Percentiles rank a stretch among this genome's conserved stretches.
phyloP scores from a whole-genome alignment of 2,888 invertebrate species.

The Heterodera filipjevi region DNA sequence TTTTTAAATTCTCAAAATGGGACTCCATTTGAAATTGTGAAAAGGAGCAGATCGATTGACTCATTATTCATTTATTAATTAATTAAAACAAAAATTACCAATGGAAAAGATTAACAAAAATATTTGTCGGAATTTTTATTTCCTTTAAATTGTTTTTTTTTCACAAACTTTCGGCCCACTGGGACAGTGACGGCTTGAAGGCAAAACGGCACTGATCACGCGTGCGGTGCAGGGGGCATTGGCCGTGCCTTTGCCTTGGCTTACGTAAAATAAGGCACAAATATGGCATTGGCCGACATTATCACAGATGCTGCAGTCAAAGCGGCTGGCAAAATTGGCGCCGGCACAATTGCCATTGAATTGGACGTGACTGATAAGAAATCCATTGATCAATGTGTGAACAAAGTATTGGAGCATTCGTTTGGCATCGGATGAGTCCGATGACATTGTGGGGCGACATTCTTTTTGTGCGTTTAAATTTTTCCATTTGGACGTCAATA shows the following conservation, averaged over 20 bases:
- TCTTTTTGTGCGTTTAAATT: too few relatives aligned
- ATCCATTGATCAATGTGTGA: conserved; percentile 13
- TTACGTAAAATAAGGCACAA: conserved; percentile 22
- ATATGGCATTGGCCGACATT: conserved; percentile 17
- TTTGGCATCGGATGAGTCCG: conserved; percentile 8
- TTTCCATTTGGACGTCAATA: too few relatives aligned
- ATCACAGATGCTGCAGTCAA: not conserved
- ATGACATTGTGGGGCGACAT: not conserved
- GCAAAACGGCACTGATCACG: conserved; percentile 22
- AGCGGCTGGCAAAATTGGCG: conserved; percentile 14
- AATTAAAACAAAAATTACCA: too few relatives aligned
- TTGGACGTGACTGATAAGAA: conserved; percentile 23
- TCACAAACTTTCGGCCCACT: too few relatives aligned
- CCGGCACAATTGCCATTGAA: conserved; percentile 10
- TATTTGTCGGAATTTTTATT: too few relatives aligned
- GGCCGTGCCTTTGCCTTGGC: conserved; percentile 28
- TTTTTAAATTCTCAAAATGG: too few relatives aligned
- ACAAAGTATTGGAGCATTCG: conserved; percentile 4
- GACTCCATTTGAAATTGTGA: too few relatives aligned
- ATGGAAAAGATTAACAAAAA: too few relatives aligned
- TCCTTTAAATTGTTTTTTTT: too few relatives aligned
- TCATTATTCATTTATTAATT: too few relatives aligned
- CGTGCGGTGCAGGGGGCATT: conserved; percentile 29
- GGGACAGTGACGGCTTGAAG: not conserved
- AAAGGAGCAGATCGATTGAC: too few relatives aligned